Conservation (phyloP, 1,140 invertebrate genomes). For the Aphis craccivora region DNA sequence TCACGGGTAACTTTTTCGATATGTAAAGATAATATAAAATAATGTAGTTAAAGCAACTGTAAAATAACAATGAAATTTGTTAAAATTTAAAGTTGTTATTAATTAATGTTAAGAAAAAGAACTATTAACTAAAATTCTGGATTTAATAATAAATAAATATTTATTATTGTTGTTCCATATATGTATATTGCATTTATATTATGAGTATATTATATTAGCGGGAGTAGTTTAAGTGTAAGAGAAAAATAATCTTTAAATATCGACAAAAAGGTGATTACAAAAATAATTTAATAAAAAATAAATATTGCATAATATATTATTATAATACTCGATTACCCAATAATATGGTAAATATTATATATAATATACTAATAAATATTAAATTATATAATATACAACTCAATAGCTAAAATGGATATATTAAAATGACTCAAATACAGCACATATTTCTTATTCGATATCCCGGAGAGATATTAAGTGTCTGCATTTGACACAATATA, state of each 20-base stretch:
- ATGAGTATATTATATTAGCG: background rate
- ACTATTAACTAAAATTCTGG: background rate
- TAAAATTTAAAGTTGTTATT: too few relatives aligned
- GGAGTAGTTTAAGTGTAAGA: background rate
- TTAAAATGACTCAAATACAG: background rate
- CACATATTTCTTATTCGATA: background rate
- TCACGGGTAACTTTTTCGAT: background rate
- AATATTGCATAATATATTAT: background rate
- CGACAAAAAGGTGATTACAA: background rate
- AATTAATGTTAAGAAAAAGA: background rate
- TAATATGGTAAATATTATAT: background rate
- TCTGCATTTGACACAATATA: background rate
- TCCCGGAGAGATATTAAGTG: background rate
- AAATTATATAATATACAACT: conserved; percentile 4
- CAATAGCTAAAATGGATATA: background rate
- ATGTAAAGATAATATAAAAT: background rate
- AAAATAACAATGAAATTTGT: too few relatives aligned
- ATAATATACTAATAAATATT: background rate
- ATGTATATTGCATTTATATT: background rate
- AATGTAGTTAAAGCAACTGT: too few relatives aligned
- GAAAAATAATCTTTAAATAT: background rate
- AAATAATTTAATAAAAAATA: background rate
- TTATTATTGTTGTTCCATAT: background rate
- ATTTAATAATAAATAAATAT: background rate
- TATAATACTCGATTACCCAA: conserved; percentile 6